Conservation (phyloP, 2,888 invertebrate species). For the Cantharis lateralis region DNA sequence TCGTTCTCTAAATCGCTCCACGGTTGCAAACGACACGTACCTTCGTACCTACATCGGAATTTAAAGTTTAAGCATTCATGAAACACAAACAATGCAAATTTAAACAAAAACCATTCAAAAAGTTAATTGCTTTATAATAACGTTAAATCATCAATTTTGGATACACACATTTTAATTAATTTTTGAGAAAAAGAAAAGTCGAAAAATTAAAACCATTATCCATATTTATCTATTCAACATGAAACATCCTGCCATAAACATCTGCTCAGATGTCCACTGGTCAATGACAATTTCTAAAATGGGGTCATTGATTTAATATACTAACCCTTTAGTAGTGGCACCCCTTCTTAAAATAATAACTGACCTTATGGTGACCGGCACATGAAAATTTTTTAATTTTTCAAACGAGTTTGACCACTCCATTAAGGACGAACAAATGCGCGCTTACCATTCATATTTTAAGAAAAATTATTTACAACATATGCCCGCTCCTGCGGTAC, state of each 20-base stretch:
- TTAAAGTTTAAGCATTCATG: conserved; percentile 3
- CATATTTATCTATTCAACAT: neutral
- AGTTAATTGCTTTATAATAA: conserved; percentile 5
- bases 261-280: conserved; percentile 34
- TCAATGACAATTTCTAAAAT: conserved; percentile 37
- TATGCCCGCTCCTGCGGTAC: neutral
- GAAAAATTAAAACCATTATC: neutral
- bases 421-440: conserved; percentile 16
- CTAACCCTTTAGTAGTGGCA: conserved; percentile 21
- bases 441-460: conserved; percentile 8
- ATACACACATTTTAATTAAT: neutral
- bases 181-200: neutral
- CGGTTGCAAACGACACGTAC: conserved; percentile 11
- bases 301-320: conserved; percentile 26
- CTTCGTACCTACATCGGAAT: conserved; percentile 7
- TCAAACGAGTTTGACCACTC: conserved; percentile 28
- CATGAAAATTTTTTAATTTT: conserved; percentile 16
- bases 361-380: conserved; percentile 31
- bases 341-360: conserved; percentile 26
- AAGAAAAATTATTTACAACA: neutral
- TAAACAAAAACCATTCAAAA: conserved; percentile 3
- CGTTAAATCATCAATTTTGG: neutral
- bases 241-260: conserved; percentile 8
- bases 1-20: conserved; percentile 22
- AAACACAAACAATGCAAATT: conserved; percentile 4